Conservation (phyloP, 2,113 vertebrate genomes). For the Eidolon helvum region DNA sequence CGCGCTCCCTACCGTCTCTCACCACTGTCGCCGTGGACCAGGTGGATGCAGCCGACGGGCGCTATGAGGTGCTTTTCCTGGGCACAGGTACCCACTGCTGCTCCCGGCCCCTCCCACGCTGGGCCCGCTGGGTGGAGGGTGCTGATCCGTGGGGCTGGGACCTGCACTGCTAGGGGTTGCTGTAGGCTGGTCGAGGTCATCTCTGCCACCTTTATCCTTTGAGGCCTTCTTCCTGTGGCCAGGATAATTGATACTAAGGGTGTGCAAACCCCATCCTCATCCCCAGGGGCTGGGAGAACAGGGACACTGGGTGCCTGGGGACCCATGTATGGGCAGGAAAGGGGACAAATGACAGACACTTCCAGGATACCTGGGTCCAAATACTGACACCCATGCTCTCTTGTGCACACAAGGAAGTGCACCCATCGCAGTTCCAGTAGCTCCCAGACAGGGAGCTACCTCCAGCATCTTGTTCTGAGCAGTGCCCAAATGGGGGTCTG, state of each 20-base stretch:
- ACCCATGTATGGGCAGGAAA: background rate
- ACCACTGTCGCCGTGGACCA: conserved; percentile 98
- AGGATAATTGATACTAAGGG: background rate
- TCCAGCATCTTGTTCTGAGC: background rate
- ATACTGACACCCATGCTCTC: background rate
- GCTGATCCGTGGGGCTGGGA: background rate
- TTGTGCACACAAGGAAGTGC: fast-evolving
- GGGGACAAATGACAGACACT: background rate
- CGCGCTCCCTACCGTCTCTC: conserved; percentile 94
- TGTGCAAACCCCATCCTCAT: background rate
- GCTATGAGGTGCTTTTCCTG: conserved; percentile 99
- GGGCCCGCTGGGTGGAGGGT: conserved; percentile 51
- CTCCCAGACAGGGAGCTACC: no score
- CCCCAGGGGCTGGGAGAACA: background rate
- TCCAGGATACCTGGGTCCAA: background rate
- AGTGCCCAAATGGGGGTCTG: background rate
- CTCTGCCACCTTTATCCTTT: background rate
- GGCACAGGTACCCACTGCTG: conserved; percentile 94
- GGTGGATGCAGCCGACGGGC: conserved; percentile 97
- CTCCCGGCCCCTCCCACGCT: conserved; percentile 44
- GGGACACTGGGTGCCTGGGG: background rate
- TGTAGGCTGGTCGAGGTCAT: background rate
- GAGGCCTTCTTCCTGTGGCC: background rate
- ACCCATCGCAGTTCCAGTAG: no score
- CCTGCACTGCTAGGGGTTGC: background rate